Percentiles rank a stretch among this genome's conserved stretches.
These are phyloP conservation scores for Tenthredo amoena DNA, from an alignment of 2,888 invertebrate species.

Conservation along the genomic window DNA sequence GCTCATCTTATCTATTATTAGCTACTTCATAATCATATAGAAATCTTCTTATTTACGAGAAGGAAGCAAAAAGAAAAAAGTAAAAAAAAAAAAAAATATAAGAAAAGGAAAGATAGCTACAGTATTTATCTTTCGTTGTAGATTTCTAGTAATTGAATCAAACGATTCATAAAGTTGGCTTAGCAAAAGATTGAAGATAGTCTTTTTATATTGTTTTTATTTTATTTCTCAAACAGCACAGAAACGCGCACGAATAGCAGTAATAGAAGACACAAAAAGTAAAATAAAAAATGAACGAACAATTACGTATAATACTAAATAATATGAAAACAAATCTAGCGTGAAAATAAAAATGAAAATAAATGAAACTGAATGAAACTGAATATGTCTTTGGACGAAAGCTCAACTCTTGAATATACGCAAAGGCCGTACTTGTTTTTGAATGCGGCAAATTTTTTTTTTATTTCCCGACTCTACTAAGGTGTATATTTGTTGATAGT, in stretches of 20 bases:
- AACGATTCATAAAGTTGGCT: not conserved
- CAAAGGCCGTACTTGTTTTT: constrained; percentile 33
- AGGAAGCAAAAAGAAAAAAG: not conserved
- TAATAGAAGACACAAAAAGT: not conserved
- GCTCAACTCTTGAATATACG: constrained; percentile 47
- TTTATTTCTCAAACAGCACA: not conserved
- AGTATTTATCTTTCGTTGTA: constrained; percentile 34
- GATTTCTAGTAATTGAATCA: constrained; percentile 10
- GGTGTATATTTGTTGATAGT: constrained; percentile 76
- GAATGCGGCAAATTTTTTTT: not conserved
- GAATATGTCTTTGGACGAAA: constrained; percentile 30
- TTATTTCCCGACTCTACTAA: constrained; percentile 50
- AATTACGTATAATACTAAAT: constrained; percentile 4
- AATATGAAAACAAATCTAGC: constrained; percentile 10
- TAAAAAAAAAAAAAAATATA: not conserved
- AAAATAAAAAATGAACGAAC: not conserved
- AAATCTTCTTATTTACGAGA: constrained; percentile 11
- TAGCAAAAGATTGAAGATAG: constrained; percentile 11
- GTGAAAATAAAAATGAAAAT: constrained; percentile 9
- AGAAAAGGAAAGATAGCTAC: not conserved
- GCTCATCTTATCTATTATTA: constrained; percentile 45
- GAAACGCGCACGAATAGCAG: constrained; percentile 24
- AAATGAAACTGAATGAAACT: not conserved
- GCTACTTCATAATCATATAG: constrained; percentile 29
- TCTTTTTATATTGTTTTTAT: not conserved